These are phyloP conservation scores for Ariolimax columbianus DNA, from an alignment of 2,888 invertebrate genomes.

Conservation along the genomic window DNA sequence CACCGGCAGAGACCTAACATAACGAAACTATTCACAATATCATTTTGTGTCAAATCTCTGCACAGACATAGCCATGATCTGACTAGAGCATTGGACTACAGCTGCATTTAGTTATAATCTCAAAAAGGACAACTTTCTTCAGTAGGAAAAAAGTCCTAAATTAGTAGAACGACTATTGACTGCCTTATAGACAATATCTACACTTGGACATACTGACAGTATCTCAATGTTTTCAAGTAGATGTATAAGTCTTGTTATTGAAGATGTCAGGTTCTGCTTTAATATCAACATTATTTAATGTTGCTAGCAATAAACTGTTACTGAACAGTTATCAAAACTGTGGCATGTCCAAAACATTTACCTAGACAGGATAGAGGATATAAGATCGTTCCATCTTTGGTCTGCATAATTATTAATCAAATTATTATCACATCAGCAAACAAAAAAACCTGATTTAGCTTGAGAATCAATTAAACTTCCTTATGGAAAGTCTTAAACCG, in stretches of 20 bases:
- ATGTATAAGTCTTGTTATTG: not conserved
- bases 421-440: not conserved
- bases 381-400: slow-evolving; percentile 47
- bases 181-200: slow-evolving; percentile 21
- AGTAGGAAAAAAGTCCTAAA: slow-evolving; percentile 43
- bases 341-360: slow-evolving; percentile 21
- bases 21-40: not conserved
- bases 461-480: too few species aligned
- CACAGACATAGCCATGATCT: slow-evolving; percentile 35
- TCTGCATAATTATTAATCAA: slow-evolving; percentile 5
- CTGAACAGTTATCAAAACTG: not conserved
- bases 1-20: too few species aligned
- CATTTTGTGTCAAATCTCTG: slow-evolving; percentile 10
- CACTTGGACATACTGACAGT: slow-evolving; percentile 10
- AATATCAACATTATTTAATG: not conserved
- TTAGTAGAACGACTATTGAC: not conserved
- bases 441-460: too few species aligned
- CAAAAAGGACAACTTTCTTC: slow-evolving; percentile 26
- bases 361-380: slow-evolving; percentile 51
- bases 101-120: not conserved
- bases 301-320: not conserved
- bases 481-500: too few species aligned
- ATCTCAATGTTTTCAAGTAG: not conserved
- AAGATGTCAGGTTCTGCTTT: not conserved
- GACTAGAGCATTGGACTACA: not conserved